Evolutionary conservation across 1,140 invertebrate genomes (phyloP).

Genomic region (Luehdorfia chinensis): DNA sequence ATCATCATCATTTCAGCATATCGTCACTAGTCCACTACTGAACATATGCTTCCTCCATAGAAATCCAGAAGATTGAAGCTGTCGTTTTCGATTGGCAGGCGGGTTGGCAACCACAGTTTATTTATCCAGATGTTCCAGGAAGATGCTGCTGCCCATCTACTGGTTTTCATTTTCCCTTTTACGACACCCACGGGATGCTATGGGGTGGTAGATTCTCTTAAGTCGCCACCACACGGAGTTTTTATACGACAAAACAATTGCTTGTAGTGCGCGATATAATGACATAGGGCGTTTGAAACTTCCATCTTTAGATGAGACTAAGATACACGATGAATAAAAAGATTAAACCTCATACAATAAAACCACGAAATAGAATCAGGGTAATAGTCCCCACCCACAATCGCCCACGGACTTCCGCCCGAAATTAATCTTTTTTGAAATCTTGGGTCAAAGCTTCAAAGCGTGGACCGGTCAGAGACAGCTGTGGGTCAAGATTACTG

Average conservation of each 20-base stretch:
- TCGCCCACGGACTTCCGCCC: slow-evolving; percentile 33
- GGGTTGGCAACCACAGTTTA: no score
- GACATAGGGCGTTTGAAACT: not conserved
- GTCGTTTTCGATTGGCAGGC: no score
- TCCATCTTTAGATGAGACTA: not conserved
- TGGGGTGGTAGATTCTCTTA: no score
- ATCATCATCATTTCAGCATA: no score
- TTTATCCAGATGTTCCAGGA: no score
- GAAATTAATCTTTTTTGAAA: slow-evolving; percentile 20
- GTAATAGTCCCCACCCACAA: slow-evolving; percentile 26
- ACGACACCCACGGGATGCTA: no score
- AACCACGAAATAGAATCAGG: not conserved
- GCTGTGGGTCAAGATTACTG: slow-evolving; percentile 68
- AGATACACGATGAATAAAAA: slow-evolving; percentile 3
- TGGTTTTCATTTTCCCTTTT: no score
- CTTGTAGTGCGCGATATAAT: slow-evolving; percentile 5
- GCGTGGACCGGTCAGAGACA: slow-evolving; percentile 43
- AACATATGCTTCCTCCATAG: no score
- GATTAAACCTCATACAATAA: not conserved
- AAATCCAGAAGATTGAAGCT: no score
- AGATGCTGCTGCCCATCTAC: no score
- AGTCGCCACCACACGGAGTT: no score
- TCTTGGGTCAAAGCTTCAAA: slow-evolving; percentile 26
- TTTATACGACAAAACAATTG: not conserved
- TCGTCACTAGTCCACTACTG: no score